Evolutionary conservation across 2,113 vertebrate genomes (phyloP), one percentile per base, ranked within the genome.

Genomic region (Climacteris rufus): DNA sequence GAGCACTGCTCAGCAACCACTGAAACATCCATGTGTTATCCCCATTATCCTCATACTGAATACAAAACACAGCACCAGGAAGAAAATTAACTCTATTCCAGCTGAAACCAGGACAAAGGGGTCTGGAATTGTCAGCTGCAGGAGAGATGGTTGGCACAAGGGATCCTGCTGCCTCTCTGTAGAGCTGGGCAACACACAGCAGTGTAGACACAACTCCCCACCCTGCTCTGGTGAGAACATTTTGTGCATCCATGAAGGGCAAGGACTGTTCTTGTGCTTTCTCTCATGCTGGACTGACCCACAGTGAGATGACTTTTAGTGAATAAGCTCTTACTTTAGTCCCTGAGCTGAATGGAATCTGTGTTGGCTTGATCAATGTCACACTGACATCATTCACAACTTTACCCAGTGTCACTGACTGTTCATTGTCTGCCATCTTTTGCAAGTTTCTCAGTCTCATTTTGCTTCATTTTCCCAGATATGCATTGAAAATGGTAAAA

Each of bases 191-290:
- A 22, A 8, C 24, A 4, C 15, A 13, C 21, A 82, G 27, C 53
- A 79, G 33, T 2, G 5, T 30, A 49, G 69, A 7, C 30, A 31
- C 1, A 0, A 15, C 64, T 13, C 8, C 81, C 3, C 7, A 14
- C 20, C 6, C 12, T 0, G 0, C 35, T 80, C 35, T 72, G 69
- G 30, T 0, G 6, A 13, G 47, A 63, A 12, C 0, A 0, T 9
- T 81, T 9, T 49, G 71, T 83, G 59, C 59, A 19, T 30, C 45
- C 45, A 10, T 4, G 24, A 30, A 56, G 65, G 66, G 28, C 54
- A 52, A 54, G 57, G 52, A 7, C 52, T 42, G 24, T 47, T 54
- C 17, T n/a, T n/a, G 16, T 11, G 31, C 42, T 56, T 10, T 15
- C 20, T 65, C n/a, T 79, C 47, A 11, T 28, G 13, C 52, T 66